Evolutionary conservation across 2,113 vertebrate species (phyloP).

Genomic region (Chaenogobius annularis): DNA sequence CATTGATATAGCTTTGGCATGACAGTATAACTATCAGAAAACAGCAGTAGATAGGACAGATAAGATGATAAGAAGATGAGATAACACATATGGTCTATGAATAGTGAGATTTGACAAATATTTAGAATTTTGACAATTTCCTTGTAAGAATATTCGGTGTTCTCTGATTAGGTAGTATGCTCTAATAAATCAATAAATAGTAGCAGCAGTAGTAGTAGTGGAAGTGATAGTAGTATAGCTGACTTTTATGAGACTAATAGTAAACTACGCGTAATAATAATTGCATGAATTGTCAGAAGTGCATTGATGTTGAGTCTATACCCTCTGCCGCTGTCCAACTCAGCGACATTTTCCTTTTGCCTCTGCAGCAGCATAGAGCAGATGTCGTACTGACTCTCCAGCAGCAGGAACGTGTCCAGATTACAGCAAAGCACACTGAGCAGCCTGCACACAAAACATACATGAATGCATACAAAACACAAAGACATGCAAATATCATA

Average conservation of each 20-base stretch:
- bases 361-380: constrained; percentile 83
- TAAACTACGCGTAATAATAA: neutral
- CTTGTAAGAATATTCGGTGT: too few relatives aligned
- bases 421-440: constrained; percentile 88
- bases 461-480: constrained; percentile 26
- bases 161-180: too few relatives aligned
- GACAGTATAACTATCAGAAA: neutral
- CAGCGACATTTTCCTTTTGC: constrained; percentile 82
- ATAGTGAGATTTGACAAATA: too few relatives aligned
- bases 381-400: constrained; percentile 89
- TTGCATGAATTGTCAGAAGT: neutral
- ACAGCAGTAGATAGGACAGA: neutral
- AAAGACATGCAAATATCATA: constrained; percentile 25
- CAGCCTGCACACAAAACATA: constrained; percentile 75
- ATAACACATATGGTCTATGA: neutral
- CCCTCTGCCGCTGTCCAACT: constrained; percentile 70
- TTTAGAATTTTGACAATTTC: too few relatives aligned
- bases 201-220: neutral
- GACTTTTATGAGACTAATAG: neutral
- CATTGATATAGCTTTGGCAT: neutral
- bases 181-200: neutral
- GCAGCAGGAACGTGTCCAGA: constrained; percentile 86
- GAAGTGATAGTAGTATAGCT: neutral
- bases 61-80: neutral
- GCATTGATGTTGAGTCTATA: constrained; percentile 15